Base-by-base conservation (phyloP, 64 coral and sea anemone species). In the Montipora foliosa region DNA sequence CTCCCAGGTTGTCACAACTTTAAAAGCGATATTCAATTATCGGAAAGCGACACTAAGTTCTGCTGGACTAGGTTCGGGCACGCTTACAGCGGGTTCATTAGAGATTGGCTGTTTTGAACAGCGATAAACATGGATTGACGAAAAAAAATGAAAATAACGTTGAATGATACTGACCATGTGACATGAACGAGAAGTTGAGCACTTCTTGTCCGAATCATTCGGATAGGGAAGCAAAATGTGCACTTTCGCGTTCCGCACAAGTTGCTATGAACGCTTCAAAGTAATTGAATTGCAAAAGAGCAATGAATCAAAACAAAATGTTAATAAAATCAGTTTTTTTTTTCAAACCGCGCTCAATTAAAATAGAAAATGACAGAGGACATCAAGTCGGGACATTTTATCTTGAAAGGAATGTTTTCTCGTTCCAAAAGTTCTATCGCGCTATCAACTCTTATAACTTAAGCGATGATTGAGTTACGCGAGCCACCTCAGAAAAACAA, bases 381-480 rank as follows among this genome's bases (percentile, higher is more conserved):
- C 13, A 78, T 49, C 45, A 5, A 78, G 17, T 49, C 46, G 15
- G 44, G 19, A 8, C 0, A 44, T 19, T 66, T 85, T 70, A 67
- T 71, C 66, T 1, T 49, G 6, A 8, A 71, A 85, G 22, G 17
- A 85, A 85, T 49, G 66, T 71, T 85, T 49, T 13, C 21, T 6
- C 9, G 15, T 85, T 85, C 45, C 8, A 82, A 21, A 44, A 29
- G 8, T 70, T 68, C 6, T 85, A 20, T 67, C 17, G 3, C 11
- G 82, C 17, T 70, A 85, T 66, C 66, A 85, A 21, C 62, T 47
- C 62, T 47, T 45, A 70, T 85, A 67, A 71, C 70, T 48, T 44
- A 47, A 85, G 66, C 66, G 82, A 70, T 85, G 82, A 85, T 85
- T 49, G 82, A 85, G 47, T 49, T 49, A 85, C 61, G 45, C 64